phyloP scores from a whole-genome alignment of 1,140 invertebrate species.

The Charaxes varanes region DNA sequence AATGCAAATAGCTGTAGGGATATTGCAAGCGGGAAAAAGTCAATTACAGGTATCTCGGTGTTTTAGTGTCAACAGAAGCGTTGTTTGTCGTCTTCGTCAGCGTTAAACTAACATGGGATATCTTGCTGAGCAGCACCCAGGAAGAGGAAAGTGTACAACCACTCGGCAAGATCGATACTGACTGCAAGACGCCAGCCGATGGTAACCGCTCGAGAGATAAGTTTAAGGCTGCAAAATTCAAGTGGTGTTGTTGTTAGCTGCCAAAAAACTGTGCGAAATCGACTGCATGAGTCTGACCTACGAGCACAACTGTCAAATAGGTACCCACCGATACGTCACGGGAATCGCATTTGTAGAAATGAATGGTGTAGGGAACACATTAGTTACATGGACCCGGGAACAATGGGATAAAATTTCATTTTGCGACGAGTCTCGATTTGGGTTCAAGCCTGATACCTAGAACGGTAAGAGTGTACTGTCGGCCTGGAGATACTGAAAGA shows the following conservation, averaged over 20 bases:
- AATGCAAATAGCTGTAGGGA: too few relatives aligned
- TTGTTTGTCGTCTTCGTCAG: conserved; percentile 8
- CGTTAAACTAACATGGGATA: conserved; percentile 5
- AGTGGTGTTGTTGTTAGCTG: conserved; percentile 3
- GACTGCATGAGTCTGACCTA: conserved; percentile 6
- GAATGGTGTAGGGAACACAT: conserved; percentile 11
- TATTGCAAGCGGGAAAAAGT: too few relatives aligned
- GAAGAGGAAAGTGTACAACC: conserved; percentile 5
- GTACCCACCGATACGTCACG: too few relatives aligned
- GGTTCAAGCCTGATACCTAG: too few relatives aligned
- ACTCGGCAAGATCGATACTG: conserved; percentile 10
- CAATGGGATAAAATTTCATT: conserved; percentile 16
- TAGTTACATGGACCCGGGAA: conserved; percentile 11
- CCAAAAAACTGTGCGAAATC: conserved; percentile 1
- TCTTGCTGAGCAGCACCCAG: too few relatives aligned
- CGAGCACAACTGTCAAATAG: conserved; percentile 10
- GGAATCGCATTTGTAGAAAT: too few relatives aligned
- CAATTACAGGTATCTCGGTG: too few relatives aligned
- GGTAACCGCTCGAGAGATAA: conserved; percentile 5
- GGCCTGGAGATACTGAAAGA: too few relatives aligned
- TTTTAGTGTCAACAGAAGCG: conserved; percentile 9
- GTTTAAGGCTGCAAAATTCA: conserved; percentile 3
- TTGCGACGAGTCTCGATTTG: conserved; percentile 12
- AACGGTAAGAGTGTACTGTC: too few relatives aligned
- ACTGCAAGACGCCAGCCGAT: conserved; percentile 10